Base-by-base conservation (phyloP, 1,140 invertebrate species). In the Procambarus virginalis region DNA sequence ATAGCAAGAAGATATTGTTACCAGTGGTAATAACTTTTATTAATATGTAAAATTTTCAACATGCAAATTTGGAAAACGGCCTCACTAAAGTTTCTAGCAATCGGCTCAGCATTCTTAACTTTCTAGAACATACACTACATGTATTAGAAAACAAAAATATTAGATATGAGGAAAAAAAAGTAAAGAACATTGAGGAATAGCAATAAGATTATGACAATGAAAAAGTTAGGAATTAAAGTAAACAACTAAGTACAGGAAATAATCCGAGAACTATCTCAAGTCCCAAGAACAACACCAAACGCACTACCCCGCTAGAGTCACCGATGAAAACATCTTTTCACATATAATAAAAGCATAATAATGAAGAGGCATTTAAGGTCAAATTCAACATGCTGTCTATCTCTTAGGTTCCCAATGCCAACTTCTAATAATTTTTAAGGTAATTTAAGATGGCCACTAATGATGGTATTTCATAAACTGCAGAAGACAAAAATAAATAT, bases 301-400 rank as follows among this genome's bases (percentile, higher is more conserved):
- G 73, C 84, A 85, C 84, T 85, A 85, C 84, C 84, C 70, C 84
- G 84, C 84, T 77, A 77, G 45, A 85, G 73, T 85, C 84, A 85
- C 84, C 17, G n/a, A 45, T 34, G 20, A 76, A 75, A 76, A 85
- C 73, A 58, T 64, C 60, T 34, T 8, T 17, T 45, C 48, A 68
- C 58, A 82, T 46, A 20, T 82, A 45, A 68, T 46, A 34, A 82
- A 22, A 22, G 22, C 22, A 81, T 60, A 60, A 60, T 81, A 34
- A 60, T 81, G 20, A 12, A 60, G 60, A 81, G 60, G 22, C 45
- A 81, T 60, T 60, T 34, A 81, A 60, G 45, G 45, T 81, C 20
- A 60, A 60, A 81, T 10, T 58, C 51, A 6, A 81, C 79, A 81
- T 81, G 79, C 79, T 81, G 55, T 64, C 60, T 55, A 17, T 81